phyloP scores from a whole-genome alignment of 2,797 vertebrate species.

The Natrix natrix region DNA sequence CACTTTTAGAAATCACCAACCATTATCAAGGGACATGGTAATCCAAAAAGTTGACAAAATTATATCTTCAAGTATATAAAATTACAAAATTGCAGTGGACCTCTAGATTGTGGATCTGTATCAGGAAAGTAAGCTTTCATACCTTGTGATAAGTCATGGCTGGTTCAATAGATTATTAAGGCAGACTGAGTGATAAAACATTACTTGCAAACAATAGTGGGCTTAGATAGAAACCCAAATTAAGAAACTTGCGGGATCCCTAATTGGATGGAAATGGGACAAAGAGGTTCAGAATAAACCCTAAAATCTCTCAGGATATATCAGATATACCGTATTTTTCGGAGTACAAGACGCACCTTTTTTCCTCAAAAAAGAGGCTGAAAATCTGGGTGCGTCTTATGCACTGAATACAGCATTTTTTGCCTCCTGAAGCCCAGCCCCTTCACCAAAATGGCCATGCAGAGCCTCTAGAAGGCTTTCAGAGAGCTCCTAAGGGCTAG shows the following conservation, averaged over 20 bases:
- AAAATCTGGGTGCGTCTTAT: too few species aligned
- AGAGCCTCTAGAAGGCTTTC: too few species aligned
- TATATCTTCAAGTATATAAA: slow-evolving; percentile 15
- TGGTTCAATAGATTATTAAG: not conserved
- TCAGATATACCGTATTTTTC: not conserved
- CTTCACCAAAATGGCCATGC: too few species aligned
- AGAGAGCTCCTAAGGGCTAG: too few species aligned
- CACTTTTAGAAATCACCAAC: not conserved
- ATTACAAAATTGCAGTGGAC: not conserved
- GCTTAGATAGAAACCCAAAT: not conserved
- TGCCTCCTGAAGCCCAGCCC: too few species aligned
- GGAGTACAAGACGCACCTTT: too few species aligned
- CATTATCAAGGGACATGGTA: not conserved
- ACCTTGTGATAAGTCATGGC: not conserved
- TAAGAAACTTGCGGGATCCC: not conserved
- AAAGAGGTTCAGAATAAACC: not conserved
- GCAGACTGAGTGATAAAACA: not conserved
- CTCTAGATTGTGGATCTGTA: not conserved
- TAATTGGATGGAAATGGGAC: not conserved
- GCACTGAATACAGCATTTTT: too few species aligned
- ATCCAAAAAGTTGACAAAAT: not conserved
- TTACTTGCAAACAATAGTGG: not conserved
- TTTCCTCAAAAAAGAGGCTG: too few species aligned
- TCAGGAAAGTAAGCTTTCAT: not conserved
- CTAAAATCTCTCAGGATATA: not conserved